Evolutionary conservation across 2,888 invertebrate species (phyloP).

Genomic region (Drosophila longiperda): DNA sequence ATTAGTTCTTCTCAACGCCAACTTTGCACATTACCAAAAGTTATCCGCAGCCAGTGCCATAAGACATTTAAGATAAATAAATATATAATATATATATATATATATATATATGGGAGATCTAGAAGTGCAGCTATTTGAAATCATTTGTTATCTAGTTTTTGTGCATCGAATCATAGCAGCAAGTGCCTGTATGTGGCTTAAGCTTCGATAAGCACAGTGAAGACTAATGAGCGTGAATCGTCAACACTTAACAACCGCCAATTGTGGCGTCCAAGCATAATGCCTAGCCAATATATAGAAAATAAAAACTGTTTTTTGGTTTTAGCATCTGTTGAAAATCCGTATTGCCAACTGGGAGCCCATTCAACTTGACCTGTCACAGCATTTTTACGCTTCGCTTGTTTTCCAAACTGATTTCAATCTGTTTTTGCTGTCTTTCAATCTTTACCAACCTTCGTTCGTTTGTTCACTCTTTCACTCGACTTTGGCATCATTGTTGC

Average conservation of each 20-base stretch:
- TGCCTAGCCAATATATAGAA: not conserved
- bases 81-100: too few relatives aligned
- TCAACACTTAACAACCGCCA: slow-evolving; percentile 1
- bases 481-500: slow-evolving; percentile 71
- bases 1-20: not conserved
- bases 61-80: not conserved
- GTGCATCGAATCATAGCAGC: not conserved
- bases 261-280: not conserved
- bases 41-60: not conserved
- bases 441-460: slow-evolving; percentile 38
- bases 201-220: slow-evolving; percentile 53
- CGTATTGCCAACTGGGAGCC: slow-evolving; percentile 17
- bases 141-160: not conserved
- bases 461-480: slow-evolving; percentile 11
- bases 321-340: slow-evolving; percentile 5
- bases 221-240: slow-evolving; percentile 53
- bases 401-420: slow-evolving; percentile 81
- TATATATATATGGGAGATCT: not conserved
- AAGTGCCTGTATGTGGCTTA: too few relatives aligned
- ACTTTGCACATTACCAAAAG: not conserved
- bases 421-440: slow-evolving; percentile 76
- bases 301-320: not conserved
- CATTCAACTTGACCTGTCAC: slow-evolving; percentile 23
- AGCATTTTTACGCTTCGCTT: slow-evolving; percentile 82
- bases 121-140: not conserved